Evolutionary conservation across 2,113 vertebrate species (phyloP), one percentile per base, ranked within the genome.

Genomic region (Pica pica): DNA sequence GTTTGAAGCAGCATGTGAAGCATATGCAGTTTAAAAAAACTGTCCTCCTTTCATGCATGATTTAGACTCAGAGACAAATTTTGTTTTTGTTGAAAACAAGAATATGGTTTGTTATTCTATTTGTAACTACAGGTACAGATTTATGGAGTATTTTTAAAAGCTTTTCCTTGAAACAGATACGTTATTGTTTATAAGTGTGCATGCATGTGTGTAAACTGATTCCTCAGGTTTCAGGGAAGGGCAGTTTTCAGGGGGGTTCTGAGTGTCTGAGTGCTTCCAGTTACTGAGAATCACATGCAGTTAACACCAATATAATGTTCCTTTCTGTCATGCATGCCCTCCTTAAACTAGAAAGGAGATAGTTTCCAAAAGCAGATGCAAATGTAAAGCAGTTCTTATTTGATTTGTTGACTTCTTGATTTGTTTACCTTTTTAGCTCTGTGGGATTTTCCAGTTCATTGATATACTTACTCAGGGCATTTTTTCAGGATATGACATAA

Each of bases 1-100:
- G 92, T 97, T 97, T 98, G 95, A 94, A 97, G 95, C 91, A 97
- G 97, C 97, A 98, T 98, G 98, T 98, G 98, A 98, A 98, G 98
- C 98, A 98, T 98, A 97, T 98, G 97, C 97, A 98, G 96, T 97
- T 89, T 98, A 69, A 75, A 87, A 97, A 98, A 98, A 97, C 33
- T 97, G 97, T 97, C 96, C 94, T 97, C 93, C 94, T 92, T 98
- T 98, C 97, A 98, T 98, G 98, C 97, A 90, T 98, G 98, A 98
- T 97, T 98, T 98, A 95, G 86, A 97, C 96, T 97, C 75, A 85
- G 94, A 52, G 71, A 63, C 71, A 93, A 95, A 93, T 79, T 91
- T 97, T 94, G 71, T 91, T 97, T 97, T 91, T 92, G 42, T 78
- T 74, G 26, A 90, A 97, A 96, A 87, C 44, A 85, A 84, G 60